phyloP scores from a whole-genome alignment of 2,888 invertebrate genomes.

The Zygothrica quintamaculata region DNA sequence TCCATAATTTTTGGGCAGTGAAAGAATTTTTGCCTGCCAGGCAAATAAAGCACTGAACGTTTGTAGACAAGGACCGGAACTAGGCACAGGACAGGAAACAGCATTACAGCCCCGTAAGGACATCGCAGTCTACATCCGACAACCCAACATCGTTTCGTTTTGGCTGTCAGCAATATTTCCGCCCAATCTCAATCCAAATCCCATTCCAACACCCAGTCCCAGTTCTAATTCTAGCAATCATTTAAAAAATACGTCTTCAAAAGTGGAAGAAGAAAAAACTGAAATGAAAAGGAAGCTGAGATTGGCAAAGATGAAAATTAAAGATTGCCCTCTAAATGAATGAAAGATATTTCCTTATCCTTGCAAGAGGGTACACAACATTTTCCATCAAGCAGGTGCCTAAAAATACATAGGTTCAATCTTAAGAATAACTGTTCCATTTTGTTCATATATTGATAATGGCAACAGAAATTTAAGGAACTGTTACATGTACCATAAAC shows the following conservation, averaged over 20 bases:
- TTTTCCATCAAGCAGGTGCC: slow-evolving; percentile 5
- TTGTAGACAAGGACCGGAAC: slow-evolving; percentile 33
- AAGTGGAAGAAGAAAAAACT: too few relatives aligned
- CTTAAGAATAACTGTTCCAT: too few relatives aligned
- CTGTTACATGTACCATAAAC: too few relatives aligned
- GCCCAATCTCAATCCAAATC: not conserved
- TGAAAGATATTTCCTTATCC: not conserved
- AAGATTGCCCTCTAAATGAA: slow-evolving; percentile 57
- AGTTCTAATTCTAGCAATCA: slow-evolving; percentile 20
- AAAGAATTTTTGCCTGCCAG: slow-evolving; percentile 42
- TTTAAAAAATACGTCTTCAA: slow-evolving; percentile 30
- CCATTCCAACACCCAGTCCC: not conserved
- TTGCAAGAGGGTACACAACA: slow-evolving; percentile 1
- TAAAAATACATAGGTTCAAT: not conserved
- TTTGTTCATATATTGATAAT: too few relatives aligned
- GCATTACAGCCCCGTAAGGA: slow-evolving; percentile 48
- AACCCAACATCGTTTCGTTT: slow-evolving; percentile 32
- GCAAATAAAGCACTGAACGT: slow-evolving; percentile 50
- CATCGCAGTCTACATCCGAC: slow-evolving; percentile 27
- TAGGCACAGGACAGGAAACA: slow-evolving; percentile 36
- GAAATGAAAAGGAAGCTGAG: slow-evolving; percentile 53
- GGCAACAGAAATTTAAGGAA: too few relatives aligned
- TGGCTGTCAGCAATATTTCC: slow-evolving; percentile 52
- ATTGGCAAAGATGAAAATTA: slow-evolving; percentile 74
- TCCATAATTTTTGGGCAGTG: slow-evolving; percentile 72